Evolutionary conservation across 2,113 vertebrate species (phyloP).

Genomic region (Nycticryphes semicollaris): DNA sequence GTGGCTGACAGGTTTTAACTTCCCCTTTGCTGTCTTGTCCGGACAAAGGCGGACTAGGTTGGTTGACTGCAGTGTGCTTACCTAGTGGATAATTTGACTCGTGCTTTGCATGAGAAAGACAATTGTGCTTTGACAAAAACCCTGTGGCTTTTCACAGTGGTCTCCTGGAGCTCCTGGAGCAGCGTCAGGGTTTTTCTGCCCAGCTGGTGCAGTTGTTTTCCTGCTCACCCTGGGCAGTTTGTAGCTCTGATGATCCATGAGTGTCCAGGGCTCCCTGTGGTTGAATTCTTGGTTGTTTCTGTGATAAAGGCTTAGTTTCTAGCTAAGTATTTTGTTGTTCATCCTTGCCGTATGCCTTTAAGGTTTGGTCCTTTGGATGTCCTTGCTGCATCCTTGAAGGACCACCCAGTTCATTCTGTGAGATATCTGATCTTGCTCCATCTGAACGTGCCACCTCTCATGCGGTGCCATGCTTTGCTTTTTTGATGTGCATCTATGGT

Average conservation of each 20-base stretch:
- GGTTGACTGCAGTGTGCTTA: neutral
- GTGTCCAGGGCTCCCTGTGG: neutral
- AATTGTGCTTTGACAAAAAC: neutral
- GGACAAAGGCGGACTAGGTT: neutral
- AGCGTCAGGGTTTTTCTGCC: neutral
- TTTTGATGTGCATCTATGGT: rapidly evolving
- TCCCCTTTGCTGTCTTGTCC: neutral
- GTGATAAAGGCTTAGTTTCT: neutral
- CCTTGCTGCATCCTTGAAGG: neutral
- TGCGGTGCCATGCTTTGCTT: neutral
- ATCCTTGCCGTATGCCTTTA: rapidly evolving
- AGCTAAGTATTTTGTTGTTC: neutral
- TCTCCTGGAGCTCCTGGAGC: neutral
- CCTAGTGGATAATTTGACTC: neutral
- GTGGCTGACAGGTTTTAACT: neutral
- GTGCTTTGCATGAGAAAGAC: neutral
- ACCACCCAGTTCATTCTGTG: rapidly evolving
- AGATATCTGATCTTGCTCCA: neutral
- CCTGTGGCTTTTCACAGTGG: neutral
- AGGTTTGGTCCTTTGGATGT: too few species aligned
- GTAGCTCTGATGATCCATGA: neutral
- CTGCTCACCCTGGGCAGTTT: neutral
- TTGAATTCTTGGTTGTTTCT: neutral
- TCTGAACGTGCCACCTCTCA: neutral
- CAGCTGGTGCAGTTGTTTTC: rapidly evolving